These are phyloP conservation scores for Rutpela maculata DNA, from an alignment of 2,888 invertebrate genomes.

Conservation along the genomic window DNA sequence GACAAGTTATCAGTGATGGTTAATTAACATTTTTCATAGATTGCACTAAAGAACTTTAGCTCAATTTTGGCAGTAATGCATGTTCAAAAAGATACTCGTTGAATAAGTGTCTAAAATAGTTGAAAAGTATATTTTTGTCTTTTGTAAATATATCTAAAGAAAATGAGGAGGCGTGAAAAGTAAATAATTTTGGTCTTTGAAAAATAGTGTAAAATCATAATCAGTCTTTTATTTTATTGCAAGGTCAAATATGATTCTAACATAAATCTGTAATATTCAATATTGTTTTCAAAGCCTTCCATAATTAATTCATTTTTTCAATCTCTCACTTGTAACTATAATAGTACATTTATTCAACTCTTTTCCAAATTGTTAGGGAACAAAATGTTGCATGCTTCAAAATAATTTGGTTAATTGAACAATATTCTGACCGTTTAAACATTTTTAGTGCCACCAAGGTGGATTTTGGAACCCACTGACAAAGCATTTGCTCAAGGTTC, in stretches of 20 bases:
- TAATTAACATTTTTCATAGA: slow-evolving; percentile 23
- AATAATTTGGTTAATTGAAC: not conserved
- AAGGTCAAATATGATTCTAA: too few relatives aligned
- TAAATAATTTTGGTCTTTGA: not conserved
- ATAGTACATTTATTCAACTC: slow-evolving; percentile 19
- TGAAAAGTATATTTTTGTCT: too few relatives aligned
- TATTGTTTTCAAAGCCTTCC: not conserved
- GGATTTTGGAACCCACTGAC: slow-evolving; percentile 96
- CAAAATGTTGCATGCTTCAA: slow-evolving; percentile 18
- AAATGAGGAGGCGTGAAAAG: not conserved
- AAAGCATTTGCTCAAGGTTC: slow-evolving; percentile 96
- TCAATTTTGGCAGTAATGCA: slow-evolving; percentile 37
- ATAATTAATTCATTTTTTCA: not conserved
- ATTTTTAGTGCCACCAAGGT: slow-evolving; percentile 93
- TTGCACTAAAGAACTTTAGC: slow-evolving; percentile 25
- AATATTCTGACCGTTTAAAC: slow-evolving; percentile 27
- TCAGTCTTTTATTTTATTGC: too few relatives aligned
- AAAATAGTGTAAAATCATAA: too few relatives aligned
- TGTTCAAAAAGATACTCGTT: slow-evolving; percentile 32
- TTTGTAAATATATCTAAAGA: not conserved
- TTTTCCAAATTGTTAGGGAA: slow-evolving; percentile 29
- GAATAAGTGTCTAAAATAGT: slow-evolving; percentile 19
- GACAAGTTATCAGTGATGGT: not conserved
- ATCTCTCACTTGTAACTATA: not conserved
- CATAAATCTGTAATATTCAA: not conserved